A percentile compares a stretch with the other conserved stretches of the same genome.
These are phyloP conservation scores for Luscinia luscinia DNA, from an alignment of 2,797 vertebrate genomes.

Conservation along the genomic window DNA sequence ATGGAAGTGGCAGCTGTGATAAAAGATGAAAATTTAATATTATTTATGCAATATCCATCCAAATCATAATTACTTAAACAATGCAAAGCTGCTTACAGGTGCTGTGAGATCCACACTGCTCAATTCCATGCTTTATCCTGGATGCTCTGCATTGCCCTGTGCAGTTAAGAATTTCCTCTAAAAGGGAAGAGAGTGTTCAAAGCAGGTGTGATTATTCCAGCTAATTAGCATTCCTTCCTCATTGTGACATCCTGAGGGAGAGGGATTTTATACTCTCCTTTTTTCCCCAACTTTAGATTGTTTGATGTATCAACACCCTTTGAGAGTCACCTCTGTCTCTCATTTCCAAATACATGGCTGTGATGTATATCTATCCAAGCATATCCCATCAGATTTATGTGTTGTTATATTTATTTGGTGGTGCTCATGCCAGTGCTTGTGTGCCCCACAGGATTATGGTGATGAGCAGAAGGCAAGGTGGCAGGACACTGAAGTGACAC, in stretches of 20 bases:
- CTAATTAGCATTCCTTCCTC: slow-evolving; percentile 36
- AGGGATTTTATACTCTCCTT: neutral
- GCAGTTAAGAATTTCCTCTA: slow-evolving; percentile 21
- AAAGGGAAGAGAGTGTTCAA: slow-evolving; percentile 3
- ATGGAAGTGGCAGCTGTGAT: slow-evolving; percentile 29
- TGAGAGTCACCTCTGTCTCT: neutral
- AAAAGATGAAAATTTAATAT: slow-evolving; percentile 2
- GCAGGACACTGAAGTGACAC: neutral
- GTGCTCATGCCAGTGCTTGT: neutral
- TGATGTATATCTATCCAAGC: neutral
- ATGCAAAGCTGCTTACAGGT: slow-evolving; percentile 22
- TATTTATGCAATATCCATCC: slow-evolving; percentile 28
- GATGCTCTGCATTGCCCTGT: neutral
- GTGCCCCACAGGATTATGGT: neutral
- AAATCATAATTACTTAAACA: slow-evolving; percentile 39
- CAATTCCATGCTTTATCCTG: neutral
- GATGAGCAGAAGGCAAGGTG: no score
- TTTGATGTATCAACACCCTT: neutral
- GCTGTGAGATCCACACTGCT: neutral
- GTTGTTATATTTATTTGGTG: rapidly evolving
- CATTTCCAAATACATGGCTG: neutral
- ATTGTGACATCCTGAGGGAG: neutral
- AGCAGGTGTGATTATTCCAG: slow-evolving; percentile 9
- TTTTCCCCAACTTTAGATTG: neutral
- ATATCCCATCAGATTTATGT: neutral